These are phyloP conservation scores for Eueides isabella DNA, from an alignment of 1,140 invertebrate species.

Conservation along the genomic window DNA sequence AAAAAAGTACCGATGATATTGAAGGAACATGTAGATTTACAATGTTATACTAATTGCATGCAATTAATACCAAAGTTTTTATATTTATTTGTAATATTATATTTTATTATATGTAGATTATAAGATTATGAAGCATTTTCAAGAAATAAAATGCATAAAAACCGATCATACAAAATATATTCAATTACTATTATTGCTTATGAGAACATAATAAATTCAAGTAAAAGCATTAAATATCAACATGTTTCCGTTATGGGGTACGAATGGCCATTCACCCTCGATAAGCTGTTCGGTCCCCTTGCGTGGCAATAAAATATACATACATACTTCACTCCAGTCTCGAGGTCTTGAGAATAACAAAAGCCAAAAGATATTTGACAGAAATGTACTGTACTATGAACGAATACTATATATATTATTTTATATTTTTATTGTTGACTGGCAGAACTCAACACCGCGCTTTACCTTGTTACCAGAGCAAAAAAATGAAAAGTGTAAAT, in stretches of 20 bases:
- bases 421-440: no score
- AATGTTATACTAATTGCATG: no score
- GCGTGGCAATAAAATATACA: slow-evolving; percentile 30
- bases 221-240: slow-evolving; percentile 22
- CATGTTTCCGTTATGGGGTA: slow-evolving; percentile 28
- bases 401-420: no score
- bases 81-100: no score
- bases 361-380: not conserved
- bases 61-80: no score
- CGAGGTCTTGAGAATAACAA: not conserved
- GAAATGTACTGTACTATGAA: no score
- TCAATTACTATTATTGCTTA: not conserved
- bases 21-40: no score
- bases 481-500: no score
- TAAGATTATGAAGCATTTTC: not conserved
- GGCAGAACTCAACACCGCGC: no score
- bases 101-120: no score
- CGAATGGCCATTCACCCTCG: slow-evolving; percentile 22
- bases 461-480: no score
- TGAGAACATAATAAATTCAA: not conserved
- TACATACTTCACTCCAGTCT: slow-evolving; percentile 20
- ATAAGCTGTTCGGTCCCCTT: slow-evolving; percentile 21
- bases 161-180: not conserved
- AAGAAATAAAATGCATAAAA: not conserved
- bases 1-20: no score